phyloP scores from a whole-genome alignment of 2,113 vertebrate species.

The Sminthopsis crassicaudata region DNA sequence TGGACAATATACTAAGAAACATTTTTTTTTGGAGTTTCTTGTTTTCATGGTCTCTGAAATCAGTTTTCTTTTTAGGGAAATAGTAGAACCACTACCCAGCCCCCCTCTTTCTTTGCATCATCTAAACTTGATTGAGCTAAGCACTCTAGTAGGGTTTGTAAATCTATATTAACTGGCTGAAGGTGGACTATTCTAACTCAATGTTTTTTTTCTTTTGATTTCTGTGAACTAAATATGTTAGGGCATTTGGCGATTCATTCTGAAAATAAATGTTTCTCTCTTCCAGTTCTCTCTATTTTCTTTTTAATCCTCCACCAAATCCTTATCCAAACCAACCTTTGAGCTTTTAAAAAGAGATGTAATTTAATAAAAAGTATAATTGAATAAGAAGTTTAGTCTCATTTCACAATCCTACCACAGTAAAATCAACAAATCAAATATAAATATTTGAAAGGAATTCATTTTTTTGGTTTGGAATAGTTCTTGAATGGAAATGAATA shows the following conservation, averaged over 20 bases:
- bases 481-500: slow-evolving; percentile 18
- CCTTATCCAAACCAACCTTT: neutral
- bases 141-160: neutral
- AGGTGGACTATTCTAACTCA: neutral
- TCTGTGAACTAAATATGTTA: slow-evolving; percentile 52
- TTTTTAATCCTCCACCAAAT: neutral
- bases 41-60: slow-evolving; percentile 23
- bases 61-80: slow-evolving; percentile 26
- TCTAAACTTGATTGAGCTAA: neutral
- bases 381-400: neutral
- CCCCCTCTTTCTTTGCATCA: neutral
- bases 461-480: slow-evolving; percentile 30
- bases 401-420: slow-evolving; percentile 24
- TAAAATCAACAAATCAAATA: slow-evolving; percentile 51
- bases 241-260: neutral
- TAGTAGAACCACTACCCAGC: neutral
- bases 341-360: slow-evolving; percentile 19
- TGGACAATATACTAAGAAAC: neutral
- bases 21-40: slow-evolving; percentile 13
- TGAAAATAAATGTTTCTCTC: slow-evolving; percentile 30
- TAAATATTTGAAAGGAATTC: neutral
- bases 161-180: slow-evolving; percentile 9
- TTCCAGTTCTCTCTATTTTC: neutral
- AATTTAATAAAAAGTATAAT: neutral
- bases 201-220: slow-evolving; percentile 18